Percentiles rank a stretch among this genome's conserved stretches.
These are phyloP conservation scores for Aleiodes alternator DNA, from an alignment of 2,888 invertebrate genomes.

Conservation along the genomic window DNA sequence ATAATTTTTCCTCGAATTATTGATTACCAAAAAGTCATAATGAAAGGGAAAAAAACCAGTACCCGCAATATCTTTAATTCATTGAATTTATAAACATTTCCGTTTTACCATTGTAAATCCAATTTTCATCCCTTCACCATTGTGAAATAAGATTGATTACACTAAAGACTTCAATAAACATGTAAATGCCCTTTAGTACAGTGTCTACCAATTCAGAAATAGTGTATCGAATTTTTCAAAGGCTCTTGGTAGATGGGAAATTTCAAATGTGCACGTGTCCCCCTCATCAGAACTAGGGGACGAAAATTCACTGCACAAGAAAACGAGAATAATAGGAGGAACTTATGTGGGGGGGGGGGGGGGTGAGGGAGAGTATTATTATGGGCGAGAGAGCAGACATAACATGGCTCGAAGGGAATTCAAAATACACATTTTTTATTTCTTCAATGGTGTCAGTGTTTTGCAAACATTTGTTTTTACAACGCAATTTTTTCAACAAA, in stretches of 20 bases:
- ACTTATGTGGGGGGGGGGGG: neutral
- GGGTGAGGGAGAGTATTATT: neutral
- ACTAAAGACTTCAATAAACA: conserved; percentile 34
- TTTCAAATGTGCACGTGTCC: conserved; percentile 19
- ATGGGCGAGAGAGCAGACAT: neutral
- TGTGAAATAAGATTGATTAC: conserved; percentile 29
- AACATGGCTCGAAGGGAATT: conserved; percentile 3
- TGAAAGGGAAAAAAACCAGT: too few relatives aligned
- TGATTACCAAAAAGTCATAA: too few relatives aligned
- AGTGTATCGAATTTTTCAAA: conserved; percentile 23
- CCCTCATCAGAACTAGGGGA: conserved; percentile 31
- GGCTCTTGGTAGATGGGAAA: conserved; percentile 21
- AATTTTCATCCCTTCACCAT: conserved; percentile 19
- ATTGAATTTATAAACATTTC: conserved; percentile 15
- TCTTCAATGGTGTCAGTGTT: conserved; percentile 15
- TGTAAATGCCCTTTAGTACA: conserved; percentile 33
- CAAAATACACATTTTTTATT: conserved; percentile 4
- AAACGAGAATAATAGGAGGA: neutral
- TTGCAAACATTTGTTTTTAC: neutral
- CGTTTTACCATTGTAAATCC: neutral
- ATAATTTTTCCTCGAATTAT: too few relatives aligned
- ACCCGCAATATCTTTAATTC: neutral
- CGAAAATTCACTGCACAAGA: conserved; percentile 18
- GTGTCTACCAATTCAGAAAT: conserved; percentile 6
- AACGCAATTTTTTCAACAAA: too few relatives aligned